Conservation (phyloP, 2,797 vertebrate species). For the Nannoperca obscura region DNA sequence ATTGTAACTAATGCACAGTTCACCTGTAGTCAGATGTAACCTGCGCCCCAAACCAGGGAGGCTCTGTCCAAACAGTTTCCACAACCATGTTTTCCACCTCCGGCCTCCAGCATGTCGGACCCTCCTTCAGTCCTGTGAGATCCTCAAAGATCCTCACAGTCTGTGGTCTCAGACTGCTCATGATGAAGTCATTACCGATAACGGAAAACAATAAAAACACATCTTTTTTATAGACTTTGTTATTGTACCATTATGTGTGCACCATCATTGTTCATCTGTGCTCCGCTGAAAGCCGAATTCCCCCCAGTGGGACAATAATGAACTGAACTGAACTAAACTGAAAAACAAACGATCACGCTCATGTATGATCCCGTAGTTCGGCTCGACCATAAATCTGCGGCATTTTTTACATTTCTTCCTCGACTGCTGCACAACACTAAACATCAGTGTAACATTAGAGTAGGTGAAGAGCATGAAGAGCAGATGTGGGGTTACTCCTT, state of each 20-base stretch:
- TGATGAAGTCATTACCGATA: slow-evolving; percentile 24
- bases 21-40: not conserved
- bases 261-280: not conserved
- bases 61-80: not conserved
- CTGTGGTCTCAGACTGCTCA: slow-evolving; percentile 12
- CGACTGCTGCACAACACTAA: not conserved
- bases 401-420: slow-evolving; percentile 21
- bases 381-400: slow-evolving; percentile 23
- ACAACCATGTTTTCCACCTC: not conserved
- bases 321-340: not conserved
- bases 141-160: slow-evolving; percentile 8
- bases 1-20: not conserved
- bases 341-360: slow-evolving; percentile 20
- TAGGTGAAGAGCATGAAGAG: slow-evolving; percentile 11
- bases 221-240: no score
- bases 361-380: slow-evolving; percentile 9
- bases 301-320: not conserved
- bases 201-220: no score
- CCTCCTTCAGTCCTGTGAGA: not conserved
- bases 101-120: not conserved
- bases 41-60: not conserved
- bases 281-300: not conserved
- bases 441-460: slow-evolving; percentile 1
- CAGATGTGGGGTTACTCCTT: slow-evolving; percentile 20
- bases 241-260: not conserved